Evolutionary conservation across 1,140 invertebrate genomes (phyloP), one percentile per base, ranked within the genome.

Genomic region (Neoseiulus cucumeris): DNA sequence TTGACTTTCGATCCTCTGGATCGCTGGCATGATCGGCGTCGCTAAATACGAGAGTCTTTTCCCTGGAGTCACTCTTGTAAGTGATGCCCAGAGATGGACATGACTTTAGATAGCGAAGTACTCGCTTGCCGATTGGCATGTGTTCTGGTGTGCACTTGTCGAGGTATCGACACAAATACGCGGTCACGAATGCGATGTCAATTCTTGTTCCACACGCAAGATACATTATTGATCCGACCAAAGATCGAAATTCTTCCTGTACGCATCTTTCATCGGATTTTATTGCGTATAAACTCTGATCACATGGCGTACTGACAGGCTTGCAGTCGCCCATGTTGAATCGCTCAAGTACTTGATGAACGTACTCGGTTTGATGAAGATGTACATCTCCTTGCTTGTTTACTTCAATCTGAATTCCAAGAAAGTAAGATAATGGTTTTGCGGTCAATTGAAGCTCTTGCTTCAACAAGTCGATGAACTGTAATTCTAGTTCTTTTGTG

Each of bases 321-420:
- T 73, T 74, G 28, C 55, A 68, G 7, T 74, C 59, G 17, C 59
- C 20, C 71, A 75, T 69, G 12, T 67, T 65, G 65, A 75, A 78
- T 18, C 65, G 65, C 28, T 69, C 42, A 17, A 70, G 17, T 6
- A 71, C 55, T n/a, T 66, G 14, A 14, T 39, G 29, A 12, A 68
- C 64, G 51, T 69, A 69, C 33, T 42, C 25, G 64, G 29, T 5
- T 65, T 69, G 70, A 59, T 64, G 6, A 2, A 71, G 6, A 28
- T 44, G 9, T 12, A 68, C 4, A 22, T 59, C 20, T 12, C 20
- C 12, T 22, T 59, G 12, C 20, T 59, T 59, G 42, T 25, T 25
- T 6, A 12, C 6, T 2, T 22, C 5, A 17, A 68, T 66, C 28
- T 69, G 17, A 2, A 68, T 68, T 22, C 67, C 67, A 7, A 66